Evolutionary conservation across 2,888 invertebrate genomes (phyloP).

Genomic region (Apamea epomidion): DNA sequence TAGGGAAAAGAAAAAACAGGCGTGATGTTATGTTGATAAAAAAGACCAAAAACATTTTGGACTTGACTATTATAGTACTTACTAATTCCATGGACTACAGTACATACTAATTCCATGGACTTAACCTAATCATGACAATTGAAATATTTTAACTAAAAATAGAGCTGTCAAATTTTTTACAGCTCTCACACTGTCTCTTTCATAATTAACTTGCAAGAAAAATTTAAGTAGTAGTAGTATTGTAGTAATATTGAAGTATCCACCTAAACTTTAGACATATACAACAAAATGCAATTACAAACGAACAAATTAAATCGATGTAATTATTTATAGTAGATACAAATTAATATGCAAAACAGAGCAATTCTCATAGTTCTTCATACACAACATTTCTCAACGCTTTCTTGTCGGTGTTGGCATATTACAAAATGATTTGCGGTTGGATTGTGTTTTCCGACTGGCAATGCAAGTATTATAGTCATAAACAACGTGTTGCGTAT

Average conservation of each 20-base stretch:
- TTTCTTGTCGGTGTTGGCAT: slow-evolving; percentile 47
- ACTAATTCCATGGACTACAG: neutral
- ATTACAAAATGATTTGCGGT: slow-evolving; percentile 59
- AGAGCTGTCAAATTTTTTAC: neutral
- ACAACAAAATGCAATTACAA: neutral
- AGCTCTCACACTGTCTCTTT: neutral
- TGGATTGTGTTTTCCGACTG: slow-evolving; percentile 30
- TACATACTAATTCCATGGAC: neutral
- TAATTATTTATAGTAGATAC: neutral
- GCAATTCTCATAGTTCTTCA: slow-evolving; percentile 19
- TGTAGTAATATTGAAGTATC: neutral
- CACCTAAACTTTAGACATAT: neutral
- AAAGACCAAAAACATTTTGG: neutral
- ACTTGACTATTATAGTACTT: neutral
- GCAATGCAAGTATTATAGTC: slow-evolving; percentile 19
- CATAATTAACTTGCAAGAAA: neutral
- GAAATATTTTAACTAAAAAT: neutral
- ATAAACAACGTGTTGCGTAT: slow-evolving; percentile 40
- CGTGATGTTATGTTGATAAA: no score
- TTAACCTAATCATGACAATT: neutral
- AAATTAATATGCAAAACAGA: slow-evolving; percentile 35
- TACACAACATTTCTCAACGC: slow-evolving; percentile 38
- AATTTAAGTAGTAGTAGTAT: no score
- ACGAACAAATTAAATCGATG: neutral
- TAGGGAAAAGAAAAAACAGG: no score